Percentiles rank a stretch among this genome's conserved stretches.
These are phyloP conservation scores for Drosophila neoperkinsi DNA, from an alignment of 2,888 invertebrate genomes.

Conservation along the genomic window DNA sequence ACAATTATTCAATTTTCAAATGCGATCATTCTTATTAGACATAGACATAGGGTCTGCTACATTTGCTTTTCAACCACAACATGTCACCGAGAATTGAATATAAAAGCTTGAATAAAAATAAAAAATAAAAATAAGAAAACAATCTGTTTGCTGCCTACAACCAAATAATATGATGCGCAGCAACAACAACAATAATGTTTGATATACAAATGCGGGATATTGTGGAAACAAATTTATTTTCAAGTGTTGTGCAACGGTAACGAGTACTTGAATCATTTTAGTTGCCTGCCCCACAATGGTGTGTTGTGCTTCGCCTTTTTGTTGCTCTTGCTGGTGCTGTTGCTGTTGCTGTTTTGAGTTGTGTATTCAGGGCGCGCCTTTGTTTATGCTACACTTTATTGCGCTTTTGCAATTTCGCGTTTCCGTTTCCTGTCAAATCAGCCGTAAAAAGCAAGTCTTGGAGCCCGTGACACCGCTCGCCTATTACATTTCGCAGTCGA, in stretches of 20 bases:
- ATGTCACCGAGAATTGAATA: constrained; percentile 54
- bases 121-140: constrained; percentile 33
- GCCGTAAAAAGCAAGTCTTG: constrained; percentile 74
- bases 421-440: constrained; percentile 81
- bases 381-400: constrained; percentile 81
- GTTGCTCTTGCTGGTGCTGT: not conserved
- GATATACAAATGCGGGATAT: constrained; percentile 54
- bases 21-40: not conserved
- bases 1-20: not conserved
- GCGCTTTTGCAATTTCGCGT: constrained; percentile 81
- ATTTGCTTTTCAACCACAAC: constrained; percentile 12
- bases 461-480: constrained; percentile 68
- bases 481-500: constrained; percentile 81
- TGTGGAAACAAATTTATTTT: constrained; percentile 75
- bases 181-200: constrained; percentile 17
- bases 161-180: constrained; percentile 50
- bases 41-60: not conserved
- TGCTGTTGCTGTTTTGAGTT: constrained; percentile 24
- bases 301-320: constrained; percentile 3
- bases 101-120: constrained; percentile 49
- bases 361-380: constrained; percentile 74
- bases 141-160: constrained; percentile 63
- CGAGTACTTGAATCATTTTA: constrained; percentile 65
- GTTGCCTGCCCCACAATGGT: constrained; percentile 35
- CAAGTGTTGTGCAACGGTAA: constrained; percentile 69